Evolutionary conservation across 2,888 invertebrate genomes (phyloP).

Genomic region (Toxonevra muliebris): DNA sequence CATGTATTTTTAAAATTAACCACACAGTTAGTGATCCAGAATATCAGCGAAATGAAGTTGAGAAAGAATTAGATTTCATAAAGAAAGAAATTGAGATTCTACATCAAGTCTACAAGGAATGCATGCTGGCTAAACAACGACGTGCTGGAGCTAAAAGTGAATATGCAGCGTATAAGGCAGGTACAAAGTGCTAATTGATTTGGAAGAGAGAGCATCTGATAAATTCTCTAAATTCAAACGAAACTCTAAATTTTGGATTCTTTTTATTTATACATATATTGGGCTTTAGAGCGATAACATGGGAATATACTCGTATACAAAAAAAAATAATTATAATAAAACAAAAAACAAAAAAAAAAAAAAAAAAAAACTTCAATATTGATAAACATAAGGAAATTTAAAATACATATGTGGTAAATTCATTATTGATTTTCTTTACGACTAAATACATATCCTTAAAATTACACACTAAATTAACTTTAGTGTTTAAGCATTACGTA

Average conservation of each 20-base stretch:
- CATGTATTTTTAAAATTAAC: too few relatives aligned
- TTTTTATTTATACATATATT: slow-evolving; percentile 11
- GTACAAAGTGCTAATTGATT: slow-evolving; percentile 1
- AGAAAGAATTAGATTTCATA: slow-evolving; percentile 55
- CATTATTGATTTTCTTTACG: too few relatives aligned
- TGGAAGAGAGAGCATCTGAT: background rate
- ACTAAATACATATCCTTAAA: too few relatives aligned
- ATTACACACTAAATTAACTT: too few relatives aligned
- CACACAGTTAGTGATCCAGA: slow-evolving; percentile 36
- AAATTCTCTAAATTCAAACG: background rate
- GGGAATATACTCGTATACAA: background rate
- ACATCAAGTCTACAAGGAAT: slow-evolving; percentile 48
- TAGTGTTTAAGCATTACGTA: background rate
- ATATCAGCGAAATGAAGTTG: slow-evolving; percentile 42
- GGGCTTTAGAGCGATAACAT: slow-evolving; percentile 5
- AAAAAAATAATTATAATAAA: background rate
- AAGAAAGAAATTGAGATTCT: slow-evolving; percentile 58
- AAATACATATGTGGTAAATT: too few relatives aligned
- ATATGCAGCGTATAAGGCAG: slow-evolving; percentile 9
- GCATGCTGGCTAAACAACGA: slow-evolving; percentile 15
- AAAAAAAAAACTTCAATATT: background rate
- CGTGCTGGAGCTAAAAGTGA: slow-evolving; percentile 24
- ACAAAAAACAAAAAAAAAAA: background rate
- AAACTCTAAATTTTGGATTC: slow-evolving; percentile 8
- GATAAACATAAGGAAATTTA: too few relatives aligned